Base-by-base conservation (phyloP, 2,888 invertebrate species). In the Aphodius sticticus region DNA sequence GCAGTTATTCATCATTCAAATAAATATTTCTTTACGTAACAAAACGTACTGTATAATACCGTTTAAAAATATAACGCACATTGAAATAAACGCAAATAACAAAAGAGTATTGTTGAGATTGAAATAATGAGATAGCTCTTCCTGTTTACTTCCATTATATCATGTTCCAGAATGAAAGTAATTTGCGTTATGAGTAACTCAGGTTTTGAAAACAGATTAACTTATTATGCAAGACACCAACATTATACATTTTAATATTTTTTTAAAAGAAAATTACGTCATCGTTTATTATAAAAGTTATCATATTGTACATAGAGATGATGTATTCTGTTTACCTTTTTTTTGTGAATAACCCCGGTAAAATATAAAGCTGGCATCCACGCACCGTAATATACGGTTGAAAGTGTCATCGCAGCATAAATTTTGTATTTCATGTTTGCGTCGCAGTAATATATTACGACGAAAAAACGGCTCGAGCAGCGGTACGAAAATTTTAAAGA, bases 361-460 rank as follows among this genome's bases (percentile, higher is more conserved):
- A 53, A 53, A 53, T 53, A 53, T 53, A 5, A 53, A 53, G 9
- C 53, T 53, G 53, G 53, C 7, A 9, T 53, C 6, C 53, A 53
- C 53, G 53, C 53, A 53, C 53, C 53, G 53, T 53, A 53, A 53
- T 53, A 53, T 53, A 53, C 53, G 53, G 53, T 53, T 53, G 53
- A 53, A 53, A 53, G 12, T 53, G 53, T 53, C 53, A 53, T 53
- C 53, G 53, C 53, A 53, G 53, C 53, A 53, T 53, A 53, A 53
- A 53, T 53, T 53, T 53, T 53, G 12, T 53, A 53, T 53, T 53
- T 53, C 53, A 5, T 53, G 12, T 53, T 53, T 53, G 53, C 12
- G 53, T 53, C 53, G 53, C 53, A 5, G 53, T 53, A 53, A 53
- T 53, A 53, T 53, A 53, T 53, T 53, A 53, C 53, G 53, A 53